Base-by-base conservation (phyloP, 2,113 vertebrate species). In the Uria aalge region DNA sequence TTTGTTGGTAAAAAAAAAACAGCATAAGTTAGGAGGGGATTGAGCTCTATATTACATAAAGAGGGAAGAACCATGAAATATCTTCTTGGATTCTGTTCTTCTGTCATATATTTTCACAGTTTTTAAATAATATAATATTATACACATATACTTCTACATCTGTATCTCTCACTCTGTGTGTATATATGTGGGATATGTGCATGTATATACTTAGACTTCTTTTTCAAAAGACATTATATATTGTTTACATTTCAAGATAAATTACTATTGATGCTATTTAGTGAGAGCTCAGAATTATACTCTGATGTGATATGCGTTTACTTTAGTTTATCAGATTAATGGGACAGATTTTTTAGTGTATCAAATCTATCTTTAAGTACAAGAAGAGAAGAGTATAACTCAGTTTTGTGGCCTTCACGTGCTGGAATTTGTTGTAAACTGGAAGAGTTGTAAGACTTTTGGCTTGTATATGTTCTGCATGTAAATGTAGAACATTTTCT, bases 1-100 rank as follows among this genome's bases (percentile, higher is more conserved):
- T 88, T 43, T 30, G 7, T 16, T 69, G 15, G 30, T 32, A 3
- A 78, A 86, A 83, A 66, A 79, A 52, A 5, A 40, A 12, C 6
- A n/a, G 2, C 5, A 45, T 36, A 36, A 62, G 0, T 32, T 60
- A 57, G 7, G 19, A 56, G 4, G 87, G 1, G 5, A n/a, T 4
- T 81, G 23, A 56, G 4, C 5, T 56, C 7, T 74, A 2, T n/a
- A 6, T 20, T 48, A 27, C 3, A 2, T 43, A 43, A 71, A 5
- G 9, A 68, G 8, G 11, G 57, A 60, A n/a, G 21, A 87, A 29
- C 1, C 1, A 6, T 21, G 41, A 40, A 85, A 52, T 36, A 36
- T 15, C 13, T 63, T 64, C 11, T 16, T 72, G 1, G 24, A 23
- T 82, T 53, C 72, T 34, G 17, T 68, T 47, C 11, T 38, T 73